phyloP scores from a whole-genome alignment of 2,797 vertebrate genomes.

The Antennarius maculatus region DNA sequence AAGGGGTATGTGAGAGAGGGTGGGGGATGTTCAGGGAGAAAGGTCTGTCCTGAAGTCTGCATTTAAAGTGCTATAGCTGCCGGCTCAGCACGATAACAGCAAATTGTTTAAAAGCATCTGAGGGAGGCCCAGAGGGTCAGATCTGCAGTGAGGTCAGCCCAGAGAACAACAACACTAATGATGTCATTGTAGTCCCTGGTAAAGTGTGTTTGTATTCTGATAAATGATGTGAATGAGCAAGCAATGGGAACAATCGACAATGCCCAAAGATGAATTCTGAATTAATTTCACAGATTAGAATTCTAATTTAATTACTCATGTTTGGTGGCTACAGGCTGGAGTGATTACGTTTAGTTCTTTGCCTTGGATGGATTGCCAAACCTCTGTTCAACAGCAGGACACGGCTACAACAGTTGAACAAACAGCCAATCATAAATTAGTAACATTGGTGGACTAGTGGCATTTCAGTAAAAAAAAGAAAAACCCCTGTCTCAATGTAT shows the following conservation, averaged over 20 bases:
- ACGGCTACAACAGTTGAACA: background rate
- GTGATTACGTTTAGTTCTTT: slow-evolving; percentile 33
- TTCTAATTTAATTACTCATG: slow-evolving; percentile 40
- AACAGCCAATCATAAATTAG: background rate
- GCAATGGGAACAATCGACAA: slow-evolving; percentile 10
- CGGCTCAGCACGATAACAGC: slow-evolving; percentile 61
- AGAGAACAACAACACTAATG: slow-evolving; percentile 28
- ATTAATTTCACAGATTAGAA: slow-evolving; percentile 42
- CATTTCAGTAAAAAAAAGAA: background rate
- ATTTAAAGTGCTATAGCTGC: slow-evolving; percentile 47
- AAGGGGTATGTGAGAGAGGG: slow-evolving; percentile 23
- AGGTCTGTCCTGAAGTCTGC: slow-evolving; percentile 36
- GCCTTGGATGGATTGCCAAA: background rate
- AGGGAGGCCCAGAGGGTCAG: slow-evolving; percentile 31
- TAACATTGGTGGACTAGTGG: background rate
- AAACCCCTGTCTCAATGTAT: background rate
- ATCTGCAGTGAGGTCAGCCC: slow-evolving; percentile 27
- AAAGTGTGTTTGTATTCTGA: slow-evolving; percentile 27
- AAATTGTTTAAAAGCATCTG: slow-evolving; percentile 52
- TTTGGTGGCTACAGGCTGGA: slow-evolving; percentile 25
- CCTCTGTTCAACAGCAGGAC: slow-evolving; percentile 13
- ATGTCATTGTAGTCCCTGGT: slow-evolving; percentile 33
- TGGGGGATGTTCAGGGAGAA: slow-evolving; percentile 26
- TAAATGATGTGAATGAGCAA: slow-evolving; percentile 27
- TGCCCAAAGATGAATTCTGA: slow-evolving; percentile 36